Conservation (phyloP, 2,797 vertebrate species). For the Hippocampus kuda region DNA sequence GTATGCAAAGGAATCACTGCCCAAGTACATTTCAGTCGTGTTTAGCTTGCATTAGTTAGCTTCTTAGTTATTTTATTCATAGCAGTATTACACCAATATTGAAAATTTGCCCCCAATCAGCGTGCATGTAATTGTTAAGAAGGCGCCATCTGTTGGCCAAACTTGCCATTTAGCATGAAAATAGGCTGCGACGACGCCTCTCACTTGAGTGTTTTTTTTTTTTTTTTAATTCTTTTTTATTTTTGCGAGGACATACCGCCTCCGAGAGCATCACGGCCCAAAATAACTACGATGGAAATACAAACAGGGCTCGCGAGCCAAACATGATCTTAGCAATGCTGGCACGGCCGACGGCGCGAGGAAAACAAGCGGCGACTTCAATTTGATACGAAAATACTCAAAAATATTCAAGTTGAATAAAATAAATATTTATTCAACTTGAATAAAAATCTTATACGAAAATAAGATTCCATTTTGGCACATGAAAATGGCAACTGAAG, state of each 20-base stretch:
- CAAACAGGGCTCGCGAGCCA: slow-evolving; percentile 13
- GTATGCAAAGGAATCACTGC: too few species aligned
- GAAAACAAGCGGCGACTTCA: not conserved
- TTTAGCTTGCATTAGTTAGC: too few species aligned
- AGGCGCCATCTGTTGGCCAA: not conserved
- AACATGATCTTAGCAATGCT: slow-evolving; percentile 4
- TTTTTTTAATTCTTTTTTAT: not conserved
- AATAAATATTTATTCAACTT: too few species aligned
- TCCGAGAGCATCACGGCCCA: slow-evolving; percentile 8
- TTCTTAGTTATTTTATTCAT: too few species aligned
- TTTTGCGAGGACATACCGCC: not conserved
- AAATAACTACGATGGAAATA: slow-evolving; percentile 33
- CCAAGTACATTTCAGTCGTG: too few species aligned
- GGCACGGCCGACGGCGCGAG: not conserved
- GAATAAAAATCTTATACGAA: too few species aligned
- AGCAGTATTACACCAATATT: too few species aligned
- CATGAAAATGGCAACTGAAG: too few species aligned
- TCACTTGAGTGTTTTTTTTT: not conserved
- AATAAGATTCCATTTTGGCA: too few species aligned
- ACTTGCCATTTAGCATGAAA: not conserved
- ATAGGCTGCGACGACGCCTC: not conserved
- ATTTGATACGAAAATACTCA: not conserved
- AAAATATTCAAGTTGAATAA: too few species aligned
- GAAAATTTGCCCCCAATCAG: too few species aligned
- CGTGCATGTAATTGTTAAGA: too few species aligned